Evolutionary conservation across 2,888 invertebrate genomes (phyloP), one percentile per base, ranked within the genome.

Genomic region (Anthophora plumipes): DNA sequence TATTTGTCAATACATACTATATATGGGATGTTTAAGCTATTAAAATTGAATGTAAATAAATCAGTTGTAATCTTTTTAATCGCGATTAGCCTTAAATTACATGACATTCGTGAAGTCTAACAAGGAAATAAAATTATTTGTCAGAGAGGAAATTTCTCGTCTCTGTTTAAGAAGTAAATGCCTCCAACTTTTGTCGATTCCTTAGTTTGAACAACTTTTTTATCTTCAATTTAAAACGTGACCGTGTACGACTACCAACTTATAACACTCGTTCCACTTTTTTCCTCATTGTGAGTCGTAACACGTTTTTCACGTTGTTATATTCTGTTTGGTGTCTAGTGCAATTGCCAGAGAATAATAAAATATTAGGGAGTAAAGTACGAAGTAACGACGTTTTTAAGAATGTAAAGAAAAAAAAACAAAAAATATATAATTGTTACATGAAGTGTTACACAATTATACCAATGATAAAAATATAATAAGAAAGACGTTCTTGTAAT

Each of bases 151-250:
- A 54, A 46, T 46, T 25, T 55, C 46, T 22, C n/a, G 22, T 39
- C 57, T n/a, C 48, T 57, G n/a, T 43, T 54, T 25, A 31, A 54
- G 20, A 41, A 39, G 61, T 48, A 55, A 70, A 70, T 25, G 20
- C 25, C 17, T 14, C 12, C 37, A 50, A 50, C 48, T 64, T 71
- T 22, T 1, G 43, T 61, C 48, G 31, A 57, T 50, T 57, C 31
- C 41, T 41, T 55, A 22, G 8, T 43, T 46, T 9, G 55, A 43
- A 50, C 70, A 61, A 71, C 57, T 63, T 9, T 55, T 71, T 50
- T 20, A 43, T 59, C 63, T 75, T 66, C 48, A 76, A 71, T 71
- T 76, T 76, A 55, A 71, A 76, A 63, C 71, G 76, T 63, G 72
- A 76, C 63, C 50, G 57, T 71, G 50, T 37, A 57, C 61, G 17